Base-by-base conservation (phyloP, 2,888 invertebrate genomes). In the Scrobipalpa costella region DNA sequence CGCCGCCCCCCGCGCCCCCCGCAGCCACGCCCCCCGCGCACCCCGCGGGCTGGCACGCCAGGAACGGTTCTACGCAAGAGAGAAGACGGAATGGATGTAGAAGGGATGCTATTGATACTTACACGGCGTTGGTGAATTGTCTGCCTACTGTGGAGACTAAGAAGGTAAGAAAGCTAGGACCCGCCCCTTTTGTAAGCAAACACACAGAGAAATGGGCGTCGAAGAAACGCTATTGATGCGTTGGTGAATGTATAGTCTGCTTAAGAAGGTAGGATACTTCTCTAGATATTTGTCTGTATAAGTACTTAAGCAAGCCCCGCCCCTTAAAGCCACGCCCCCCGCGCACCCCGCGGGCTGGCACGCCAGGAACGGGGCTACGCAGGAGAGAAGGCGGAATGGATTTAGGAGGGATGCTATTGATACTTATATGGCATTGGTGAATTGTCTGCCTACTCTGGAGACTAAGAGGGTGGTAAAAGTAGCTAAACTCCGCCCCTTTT, bases 111-210 rank as follows among this genome's bases (percentile, higher is more conserved):
- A 68, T 83, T 5, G 90, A 92, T 70, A 81, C 87, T 0, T 92
- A 92, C 73, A 78, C 89, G 13, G 89, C 90, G 49, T 84, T 92
- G 27, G 91, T 90, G 0, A 81, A 87, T 38, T 76, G 83, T 55
- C 80, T 92, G 73, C 91, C 92, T 1, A 83, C 85, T 0, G 85
- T 83, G 0, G 91, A 91, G 0, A 85, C 80, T 11, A 92, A 91
- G 71, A 92, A 92, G 88, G 90, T 90, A 68, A 47, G 13, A n/a
- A 8, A 47, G 1, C 27, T 27, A 27, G 5, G 5, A 2, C 27
- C 2, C 27, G 27, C 27, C 27, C 27, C 27, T 27, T 27, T 27
- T 27, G 2, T 27, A 3, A 27, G 27, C 27, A 27, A 27, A 27
- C 5, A 27, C 2, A 5, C 27, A 27, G 27, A 27, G 27, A 5